Conservation (phyloP, 2,113 vertebrate genomes). For the Notothenia coriiceps region DNA sequence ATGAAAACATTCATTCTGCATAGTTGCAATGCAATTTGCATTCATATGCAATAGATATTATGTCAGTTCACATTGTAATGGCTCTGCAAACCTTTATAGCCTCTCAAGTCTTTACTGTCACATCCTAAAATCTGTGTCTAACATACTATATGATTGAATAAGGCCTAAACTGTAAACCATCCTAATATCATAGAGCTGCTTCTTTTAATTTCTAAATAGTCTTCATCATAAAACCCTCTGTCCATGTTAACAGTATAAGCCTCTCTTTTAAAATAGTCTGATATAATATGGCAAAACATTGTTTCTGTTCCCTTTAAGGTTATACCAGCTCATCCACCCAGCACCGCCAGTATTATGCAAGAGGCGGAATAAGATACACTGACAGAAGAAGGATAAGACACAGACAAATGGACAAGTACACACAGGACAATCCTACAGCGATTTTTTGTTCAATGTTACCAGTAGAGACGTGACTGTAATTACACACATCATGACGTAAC, state of each 20-base stretch:
- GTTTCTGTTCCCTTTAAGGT: conserved; percentile 35
- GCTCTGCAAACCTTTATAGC: conserved; percentile 48
- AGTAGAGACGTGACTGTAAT: conserved; percentile 33
- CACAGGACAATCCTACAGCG: conserved; percentile 26
- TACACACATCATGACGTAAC: conserved; percentile 27
- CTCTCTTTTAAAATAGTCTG: conserved; percentile 34
- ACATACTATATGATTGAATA: conserved; percentile 49
- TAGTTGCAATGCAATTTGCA: conserved; percentile 69
- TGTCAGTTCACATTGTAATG: conserved; percentile 42
- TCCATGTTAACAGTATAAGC: conserved; percentile 12
- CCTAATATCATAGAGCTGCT: conserved; percentile 29
- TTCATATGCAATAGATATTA: conserved; percentile 57
- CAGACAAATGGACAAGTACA: conserved; percentile 51
- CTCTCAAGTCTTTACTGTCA: conserved; percentile 7
- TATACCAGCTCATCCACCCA: conserved; percentile 43
- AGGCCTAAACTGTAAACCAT: conserved; percentile 39
- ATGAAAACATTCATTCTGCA: conserved; percentile 74
- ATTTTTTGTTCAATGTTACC: conserved; percentile 34
- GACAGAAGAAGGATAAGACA: conserved; percentile 54
- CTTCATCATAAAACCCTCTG: conserved; percentile 23
- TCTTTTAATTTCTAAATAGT: conserved; percentile 42
- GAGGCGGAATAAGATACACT: conserved; percentile 49
- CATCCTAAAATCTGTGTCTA: conserved; percentile 43
- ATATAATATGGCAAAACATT: conserved; percentile 42
- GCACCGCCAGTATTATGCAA: conserved; percentile 40